These are phyloP conservation scores for Tarsius wallacei DNA, from an alignment of 2,797 vertebrate species.

Conservation along the genomic window DNA sequence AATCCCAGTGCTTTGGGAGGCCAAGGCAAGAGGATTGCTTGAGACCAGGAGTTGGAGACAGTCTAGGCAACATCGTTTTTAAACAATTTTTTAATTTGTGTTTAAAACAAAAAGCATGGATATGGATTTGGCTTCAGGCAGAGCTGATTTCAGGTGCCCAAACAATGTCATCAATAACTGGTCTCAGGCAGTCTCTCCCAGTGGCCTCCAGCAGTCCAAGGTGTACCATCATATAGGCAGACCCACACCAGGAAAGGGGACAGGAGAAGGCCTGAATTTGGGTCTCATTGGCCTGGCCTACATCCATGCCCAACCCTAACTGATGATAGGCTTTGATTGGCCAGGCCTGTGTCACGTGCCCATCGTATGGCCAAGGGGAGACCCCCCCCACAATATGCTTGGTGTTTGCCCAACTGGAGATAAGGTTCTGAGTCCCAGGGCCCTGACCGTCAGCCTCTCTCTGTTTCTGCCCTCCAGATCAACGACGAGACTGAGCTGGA, in stretches of 20 bases:
- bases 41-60: too few species aligned
- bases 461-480: constrained; percentile 89
- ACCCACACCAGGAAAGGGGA: not conserved
- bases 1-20: too few species aligned
- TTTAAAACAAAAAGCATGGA: not conserved
- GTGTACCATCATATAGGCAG: fast-evolving
- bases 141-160: not conserved
- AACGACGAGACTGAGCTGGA: constrained; percentile 96
- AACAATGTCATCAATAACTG: not conserved
- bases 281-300: not conserved
- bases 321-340: not conserved
- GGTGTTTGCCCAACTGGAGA: not conserved
- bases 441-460: not conserved
- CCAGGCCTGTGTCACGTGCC: not conserved
- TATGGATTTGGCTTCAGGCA: not conserved
- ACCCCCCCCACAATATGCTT: not conserved
- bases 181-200: not conserved
- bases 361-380: not conserved
- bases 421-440: not conserved
- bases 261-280: not conserved
- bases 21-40: fast-evolving
- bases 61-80: too few species aligned
- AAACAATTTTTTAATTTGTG: too few species aligned
- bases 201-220: not conserved
- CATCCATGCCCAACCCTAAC: not conserved